A percentile compares a stretch with the other conserved stretches of the same genome.
Conservation (phyloP, 2,888 invertebrate genomes). For the Agrochola circellaris region DNA sequence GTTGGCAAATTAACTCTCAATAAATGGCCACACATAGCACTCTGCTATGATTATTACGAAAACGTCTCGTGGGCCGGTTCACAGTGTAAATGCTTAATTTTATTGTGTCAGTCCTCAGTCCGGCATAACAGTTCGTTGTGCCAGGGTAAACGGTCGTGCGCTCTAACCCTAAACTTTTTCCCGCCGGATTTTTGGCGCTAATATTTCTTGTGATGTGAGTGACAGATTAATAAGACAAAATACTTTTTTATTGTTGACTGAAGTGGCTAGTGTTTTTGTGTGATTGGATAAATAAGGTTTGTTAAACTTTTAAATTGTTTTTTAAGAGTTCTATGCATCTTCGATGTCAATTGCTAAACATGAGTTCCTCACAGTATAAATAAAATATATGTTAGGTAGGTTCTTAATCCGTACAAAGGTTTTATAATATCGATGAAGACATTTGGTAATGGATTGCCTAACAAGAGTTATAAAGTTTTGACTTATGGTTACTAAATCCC, state of each 20-base stretch:
- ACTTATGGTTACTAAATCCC: not conserved
- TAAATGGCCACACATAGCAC: slow-evolving; percentile 76
- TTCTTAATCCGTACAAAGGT: not conserved
- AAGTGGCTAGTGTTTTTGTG: slow-evolving; percentile 40
- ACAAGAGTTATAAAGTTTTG: not conserved
- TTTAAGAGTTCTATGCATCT: not conserved
- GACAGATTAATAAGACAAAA: slow-evolving; percentile 27
- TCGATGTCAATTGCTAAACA: not conserved
- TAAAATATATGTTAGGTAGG: not conserved
- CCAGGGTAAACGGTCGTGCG: slow-evolving; percentile 79
- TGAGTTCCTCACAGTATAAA: not conserved
- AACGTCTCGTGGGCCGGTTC: slow-evolving; percentile 74
- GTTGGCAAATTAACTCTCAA: slow-evolving; percentile 81
- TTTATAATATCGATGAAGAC: too few species aligned
- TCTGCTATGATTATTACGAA: slow-evolving; percentile 80
- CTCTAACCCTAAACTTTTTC: slow-evolving; percentile 71
- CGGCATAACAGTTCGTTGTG: slow-evolving; percentile 78
- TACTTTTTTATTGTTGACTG: slow-evolving; percentile 17
- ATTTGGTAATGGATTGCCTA: not conserved
- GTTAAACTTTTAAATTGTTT: slow-evolving; percentile 16
- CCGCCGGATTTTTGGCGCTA: slow-evolving; percentile 66
- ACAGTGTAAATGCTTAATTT: slow-evolving; percentile 80
- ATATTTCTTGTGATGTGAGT: slow-evolving; percentile 56
- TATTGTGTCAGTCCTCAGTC: slow-evolving; percentile 84
- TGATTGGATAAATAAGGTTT: slow-evolving; percentile 53